Conservation (phyloP, 1,140 invertebrate genomes). For the Melanaphis sacchari region DNA sequence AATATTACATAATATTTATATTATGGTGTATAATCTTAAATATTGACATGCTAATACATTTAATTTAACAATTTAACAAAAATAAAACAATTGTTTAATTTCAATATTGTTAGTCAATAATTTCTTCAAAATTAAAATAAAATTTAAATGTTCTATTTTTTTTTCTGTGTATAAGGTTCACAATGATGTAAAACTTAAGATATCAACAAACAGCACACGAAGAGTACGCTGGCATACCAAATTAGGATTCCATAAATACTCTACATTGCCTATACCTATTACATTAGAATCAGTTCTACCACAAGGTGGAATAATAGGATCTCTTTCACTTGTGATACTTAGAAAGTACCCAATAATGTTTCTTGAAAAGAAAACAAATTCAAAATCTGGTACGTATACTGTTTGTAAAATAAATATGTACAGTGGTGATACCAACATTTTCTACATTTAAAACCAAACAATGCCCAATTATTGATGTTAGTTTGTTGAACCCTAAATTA, state of each 20-base stretch:
- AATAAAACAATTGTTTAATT: too few species aligned
- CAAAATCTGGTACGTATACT: slow-evolving; percentile 46
- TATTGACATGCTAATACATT: background rate
- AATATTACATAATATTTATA: background rate
- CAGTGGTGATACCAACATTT: background rate
- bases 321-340: slow-evolving; percentile 43
- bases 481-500: background rate
- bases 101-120: background rate
- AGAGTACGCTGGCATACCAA: slow-evolving; percentile 38
- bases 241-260: slow-evolving; percentile 43
- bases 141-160: background rate
- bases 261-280: slow-evolving; percentile 41
- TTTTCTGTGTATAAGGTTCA: slow-evolving; percentile 17
- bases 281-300: slow-evolving; percentile 46
- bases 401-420: background rate
- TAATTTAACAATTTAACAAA: too few species aligned
- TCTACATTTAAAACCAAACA: background rate
- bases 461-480: background rate
- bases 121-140: background rate
- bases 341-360: slow-evolving; percentile 49
- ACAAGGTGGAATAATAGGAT: slow-evolving; percentile 45
- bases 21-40: background rate
- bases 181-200: slow-evolving; percentile 36
- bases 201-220: slow-evolving; percentile 51
- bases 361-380: slow-evolving; percentile 41